Evolutionary conservation across 2,113 vertebrate species (phyloP).

Genomic region (Canis aureus): DNA sequence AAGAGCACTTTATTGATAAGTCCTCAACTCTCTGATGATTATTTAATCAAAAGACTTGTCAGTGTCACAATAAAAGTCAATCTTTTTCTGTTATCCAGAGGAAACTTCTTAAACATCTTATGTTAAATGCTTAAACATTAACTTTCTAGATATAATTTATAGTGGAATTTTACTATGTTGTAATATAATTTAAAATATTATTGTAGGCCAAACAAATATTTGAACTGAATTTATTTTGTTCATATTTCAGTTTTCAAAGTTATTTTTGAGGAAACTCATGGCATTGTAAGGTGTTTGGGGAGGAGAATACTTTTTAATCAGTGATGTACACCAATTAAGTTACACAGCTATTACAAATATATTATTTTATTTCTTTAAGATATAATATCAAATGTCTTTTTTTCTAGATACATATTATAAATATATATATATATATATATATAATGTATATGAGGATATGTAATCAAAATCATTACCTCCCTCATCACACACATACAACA

Average conservation of each 20-base stretch:
- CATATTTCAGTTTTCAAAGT: not conserved
- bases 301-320: not conserved
- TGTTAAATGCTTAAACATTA: not conserved
- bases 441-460: not conserved
- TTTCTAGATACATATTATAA: not conserved
- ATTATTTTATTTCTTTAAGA: not conserved
- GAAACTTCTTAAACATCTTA: not conserved
- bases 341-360: not conserved
- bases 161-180: not conserved
- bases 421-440: not conserved
- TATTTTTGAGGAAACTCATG: not conserved
- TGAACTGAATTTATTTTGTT: not conserved
- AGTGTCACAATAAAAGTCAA: not conserved
- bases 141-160: not conserved
- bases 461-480: not conserved
- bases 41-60: not conserved
- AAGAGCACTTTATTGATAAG: not conserved
- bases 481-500: not conserved
- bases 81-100: not conserved
- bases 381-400: not conserved
- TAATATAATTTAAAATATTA: not conserved
- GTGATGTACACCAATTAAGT: not conserved
- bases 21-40: not conserved
- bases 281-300: not conserved
- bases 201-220: not conserved